Evolutionary conservation across 2,113 vertebrate species (phyloP), one percentile per base, ranked within the genome.

Genomic region (Myotis brandtii): DNA sequence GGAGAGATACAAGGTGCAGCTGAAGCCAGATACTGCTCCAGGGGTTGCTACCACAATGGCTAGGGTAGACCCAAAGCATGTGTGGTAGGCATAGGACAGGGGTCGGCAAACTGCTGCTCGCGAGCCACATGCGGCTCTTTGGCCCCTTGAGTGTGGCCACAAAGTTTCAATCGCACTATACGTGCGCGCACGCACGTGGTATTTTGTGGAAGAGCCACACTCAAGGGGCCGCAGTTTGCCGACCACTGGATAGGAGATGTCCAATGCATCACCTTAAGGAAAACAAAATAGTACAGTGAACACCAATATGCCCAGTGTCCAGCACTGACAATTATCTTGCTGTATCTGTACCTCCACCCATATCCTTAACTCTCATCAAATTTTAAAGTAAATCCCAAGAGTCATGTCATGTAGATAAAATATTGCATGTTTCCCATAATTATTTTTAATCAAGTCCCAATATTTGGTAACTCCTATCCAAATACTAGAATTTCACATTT

Each of bases 401-500:
- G 86, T 77, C 43, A 81, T 30, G 10, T n/a, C 40, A 48, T 46
- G 27, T 77, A 77, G 75, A 77, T 52, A 30, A 50, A 77, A 20
- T 52, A 52, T 77, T 48, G 10, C 34, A n/a, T 32, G 1, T 72
- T 95, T 75, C 76, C 23, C 9, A 66, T 48, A 86, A 54, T 84
- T 56, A 85, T 76, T 66, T 54, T 80, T 70, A 87, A 64, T 13
- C 21, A 93, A 69, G 4, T 59, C 10, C 3, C 23, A 73, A 54
- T 56, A 59, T 76, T 80, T 91, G 88, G 40, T 30, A 92, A 86
- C 18, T 46, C 13, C 85, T 82, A 50, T 67, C 13, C 9, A 43
- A 86, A n/a, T 56, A 32, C 16, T 54, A 37, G 25, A 4, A 91
- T 91, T 95, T 94, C 69, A 92, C 43, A 81, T 79, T 89, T 91